These are phyloP conservation scores for Hiodon alosoides DNA, from an alignment of 2,113 vertebrate genomes.

Conservation along the genomic window DNA sequence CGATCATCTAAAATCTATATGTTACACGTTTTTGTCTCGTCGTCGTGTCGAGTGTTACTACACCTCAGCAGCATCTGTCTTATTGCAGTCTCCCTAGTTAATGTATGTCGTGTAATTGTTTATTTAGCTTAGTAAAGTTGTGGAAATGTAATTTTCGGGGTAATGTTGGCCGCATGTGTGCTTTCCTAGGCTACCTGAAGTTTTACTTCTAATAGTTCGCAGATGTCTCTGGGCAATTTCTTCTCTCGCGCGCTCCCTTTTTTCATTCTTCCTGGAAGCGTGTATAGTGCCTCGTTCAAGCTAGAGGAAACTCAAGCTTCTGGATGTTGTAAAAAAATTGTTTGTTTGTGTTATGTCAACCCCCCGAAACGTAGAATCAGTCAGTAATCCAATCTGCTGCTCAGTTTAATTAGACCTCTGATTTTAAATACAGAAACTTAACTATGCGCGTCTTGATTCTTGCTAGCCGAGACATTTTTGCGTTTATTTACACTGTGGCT, in stretches of 20 bases:
- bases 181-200: constrained; percentile 71
- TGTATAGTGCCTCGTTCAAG: background rate
- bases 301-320: constrained; percentile 31
- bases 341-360: constrained; percentile 37
- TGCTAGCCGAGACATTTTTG: constrained; percentile 43
- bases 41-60: too few relatives aligned
- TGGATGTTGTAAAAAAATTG: constrained; percentile 47
- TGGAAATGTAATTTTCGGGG: constrained; percentile 67
- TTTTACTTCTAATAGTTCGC: constrained; percentile 71
- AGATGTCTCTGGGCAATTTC: constrained; percentile 55
- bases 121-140: constrained; percentile 73
- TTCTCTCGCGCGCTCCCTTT: constrained; percentile 16
- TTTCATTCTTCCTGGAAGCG: background rate
- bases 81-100: constrained; percentile 53
- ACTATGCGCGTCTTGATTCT: constrained; percentile 35
- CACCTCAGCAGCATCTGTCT: constrained; percentile 43
- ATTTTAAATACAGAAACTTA: constrained; percentile 26
- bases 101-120: constrained; percentile 58
- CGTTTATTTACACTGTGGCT: constrained; percentile 51
- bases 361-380: constrained; percentile 32
- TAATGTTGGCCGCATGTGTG: constrained; percentile 71
- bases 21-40: too few relatives aligned
- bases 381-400: constrained; percentile 45
- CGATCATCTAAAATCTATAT: too few relatives aligned
- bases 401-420: constrained; percentile 38